phyloP scores from a whole-genome alignment of 2,888 invertebrate species.

The Gari tellinella region DNA sequence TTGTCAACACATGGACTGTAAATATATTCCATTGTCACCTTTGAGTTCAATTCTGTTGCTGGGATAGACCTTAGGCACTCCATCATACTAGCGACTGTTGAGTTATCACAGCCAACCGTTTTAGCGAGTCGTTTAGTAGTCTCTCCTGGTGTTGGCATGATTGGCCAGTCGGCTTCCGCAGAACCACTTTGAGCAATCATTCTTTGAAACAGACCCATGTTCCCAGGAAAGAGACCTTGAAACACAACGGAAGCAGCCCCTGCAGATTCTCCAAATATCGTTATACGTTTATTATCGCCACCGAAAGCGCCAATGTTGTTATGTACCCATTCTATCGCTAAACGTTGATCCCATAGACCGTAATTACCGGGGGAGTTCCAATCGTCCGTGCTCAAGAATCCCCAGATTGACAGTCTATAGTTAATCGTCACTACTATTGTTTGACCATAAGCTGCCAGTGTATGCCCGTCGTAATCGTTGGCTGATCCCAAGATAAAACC shows the following conservation, averaged over 20 bases:
- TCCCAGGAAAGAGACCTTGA: constrained; percentile 52
- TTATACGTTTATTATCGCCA: constrained; percentile 41
- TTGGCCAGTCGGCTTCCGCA: constrained; percentile 20
- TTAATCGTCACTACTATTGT: constrained; percentile 44
- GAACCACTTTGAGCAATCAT: constrained; percentile 45
- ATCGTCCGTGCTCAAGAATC: constrained; percentile 38
- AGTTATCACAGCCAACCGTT: neutral
- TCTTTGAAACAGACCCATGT: constrained; percentile 30
- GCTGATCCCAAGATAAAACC: constrained; percentile 33
- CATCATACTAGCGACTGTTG: neutral
- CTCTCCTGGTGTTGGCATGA: constrained; percentile 11
- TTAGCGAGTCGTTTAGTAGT: constrained; percentile 2
- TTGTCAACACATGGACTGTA: constrained; percentile 25
- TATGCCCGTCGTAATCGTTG: neutral
- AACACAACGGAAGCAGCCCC: constrained; percentile 40
- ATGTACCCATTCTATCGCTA: constrained; percentile 54
- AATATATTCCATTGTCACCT: neutral
- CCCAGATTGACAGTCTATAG: constrained; percentile 46
- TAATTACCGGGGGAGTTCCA: constrained; percentile 38
- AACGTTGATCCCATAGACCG: constrained; percentile 57
- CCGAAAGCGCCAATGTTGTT: constrained; percentile 43
- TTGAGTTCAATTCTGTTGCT: neutral
- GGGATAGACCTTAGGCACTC: neutral
- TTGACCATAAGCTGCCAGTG: constrained; percentile 3
- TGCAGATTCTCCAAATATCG: constrained; percentile 56